A percentile compares a stretch with the other conserved stretches of the same genome.
Conservation (phyloP, 1,140 invertebrate genomes). For the Hypothenemus hampei region DNA sequence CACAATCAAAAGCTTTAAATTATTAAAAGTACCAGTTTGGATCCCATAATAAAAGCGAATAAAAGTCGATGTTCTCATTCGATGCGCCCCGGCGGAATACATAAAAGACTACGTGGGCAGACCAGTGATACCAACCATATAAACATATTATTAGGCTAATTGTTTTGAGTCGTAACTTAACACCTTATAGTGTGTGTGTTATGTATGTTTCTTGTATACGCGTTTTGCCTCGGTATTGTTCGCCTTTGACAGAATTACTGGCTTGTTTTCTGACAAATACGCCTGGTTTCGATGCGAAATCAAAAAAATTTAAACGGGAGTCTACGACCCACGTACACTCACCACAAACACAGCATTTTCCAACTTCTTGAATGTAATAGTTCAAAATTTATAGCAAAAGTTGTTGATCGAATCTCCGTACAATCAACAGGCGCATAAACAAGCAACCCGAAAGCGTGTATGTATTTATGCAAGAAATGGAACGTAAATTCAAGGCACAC, state of each 20-base stretch:
- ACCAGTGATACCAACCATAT: conserved; percentile 35
- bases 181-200: conserved; percentile 34
- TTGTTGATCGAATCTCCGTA: too few relatives aligned
- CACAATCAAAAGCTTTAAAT: conserved; percentile 5
- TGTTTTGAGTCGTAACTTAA: conserved; percentile 41
- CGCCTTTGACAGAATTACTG: conserved; percentile 39
- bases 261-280: conserved; percentile 36
- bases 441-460: too few relatives aligned
- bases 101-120: conserved; percentile 27
- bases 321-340: conserved; percentile 30
- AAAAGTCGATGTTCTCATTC: conserved; percentile 5
- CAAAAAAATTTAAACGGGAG: conserved; percentile 32
- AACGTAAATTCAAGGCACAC: too few relatives aligned
- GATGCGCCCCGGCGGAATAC: conserved; percentile 2
- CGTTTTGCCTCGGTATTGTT: conserved; percentile 28
- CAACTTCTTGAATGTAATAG: too few relatives aligned
- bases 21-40: conserved; percentile 2
- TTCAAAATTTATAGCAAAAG: too few relatives aligned
- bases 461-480: too few relatives aligned
- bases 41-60: not conserved
- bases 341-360: too few relatives aligned
- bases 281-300: conserved; percentile 13
- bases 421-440: too few relatives aligned
- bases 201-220: conserved; percentile 35
- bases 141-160: conserved; percentile 41